phyloP scores from a whole-genome alignment of 2,888 invertebrate genomes.

The Amphipyra berbera region DNA sequence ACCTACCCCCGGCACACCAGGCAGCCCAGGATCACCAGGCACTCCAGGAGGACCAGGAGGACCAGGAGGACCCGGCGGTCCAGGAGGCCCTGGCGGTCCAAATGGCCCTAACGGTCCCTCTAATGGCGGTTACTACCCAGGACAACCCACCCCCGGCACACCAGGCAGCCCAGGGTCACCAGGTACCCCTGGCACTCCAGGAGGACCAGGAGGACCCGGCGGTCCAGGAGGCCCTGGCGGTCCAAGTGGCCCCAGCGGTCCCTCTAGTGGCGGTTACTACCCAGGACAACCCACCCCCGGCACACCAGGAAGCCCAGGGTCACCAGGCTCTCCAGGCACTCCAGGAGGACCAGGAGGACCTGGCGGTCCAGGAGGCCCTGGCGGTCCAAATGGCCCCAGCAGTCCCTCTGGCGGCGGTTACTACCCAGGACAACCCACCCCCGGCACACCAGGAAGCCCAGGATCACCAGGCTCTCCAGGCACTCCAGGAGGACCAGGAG shows the following conservation, averaged over 20 bases:
- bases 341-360: conserved; percentile 56
- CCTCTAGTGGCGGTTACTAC: conserved; percentile 34
- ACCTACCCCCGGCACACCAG: conserved; percentile 21
- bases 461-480: conserved; percentile 64
- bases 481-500: conserved; percentile 45
- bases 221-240: conserved; percentile 49
- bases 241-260: conserved; percentile 21
- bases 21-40: conserved; percentile 35
- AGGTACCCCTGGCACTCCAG: conserved; percentile 66
- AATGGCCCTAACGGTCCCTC: conserved; percentile 58
- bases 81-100: conserved; percentile 26
- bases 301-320: conserved; percentile 57
- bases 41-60: conserved; percentile 46
- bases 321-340: conserved; percentile 61
- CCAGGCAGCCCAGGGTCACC: conserved; percentile 38
- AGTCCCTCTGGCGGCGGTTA: conserved; percentile 63
- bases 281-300: conserved; percentile 57
- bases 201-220: conserved; percentile 52
- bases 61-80: conserved; percentile 19
- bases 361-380: conserved; percentile 54
- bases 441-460: conserved; percentile 26
- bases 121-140: conserved; percentile 66
- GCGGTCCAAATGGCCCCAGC: conserved; percentile 63
- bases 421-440: conserved; percentile 47
- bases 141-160: conserved; percentile 52